Evolutionary conservation across 2,113 vertebrate genomes (phyloP), one percentile per base, ranked within the genome.

Genomic region (Progne subis): DNA sequence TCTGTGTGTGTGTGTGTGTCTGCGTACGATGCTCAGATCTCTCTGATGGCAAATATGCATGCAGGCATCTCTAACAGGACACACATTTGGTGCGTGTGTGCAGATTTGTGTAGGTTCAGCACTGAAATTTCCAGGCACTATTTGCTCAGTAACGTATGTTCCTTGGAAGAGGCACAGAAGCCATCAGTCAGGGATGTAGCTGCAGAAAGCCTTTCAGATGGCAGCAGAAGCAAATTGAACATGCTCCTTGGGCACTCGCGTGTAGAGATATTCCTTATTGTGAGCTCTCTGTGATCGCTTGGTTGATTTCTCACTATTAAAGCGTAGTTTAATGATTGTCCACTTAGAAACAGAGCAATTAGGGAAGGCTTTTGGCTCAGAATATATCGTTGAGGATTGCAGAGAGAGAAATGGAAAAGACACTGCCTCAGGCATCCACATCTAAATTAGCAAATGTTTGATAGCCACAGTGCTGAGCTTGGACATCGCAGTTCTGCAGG

Each of bases 111-210:
- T 85, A 57, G 88, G 76, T 95, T 97, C 76, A 31, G 26, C 0
- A 53, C 82, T 78, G 94, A 96, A 56, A 72, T 75, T 81, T 82
- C 69, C 88, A 95, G 92, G 90, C 95, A 95, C 60, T 94, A 93
- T 95, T 96, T 96, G 96, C 94, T 95, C 64, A 53, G 90, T 74
- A 96, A 96, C 93, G 80, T 97, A 96, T 93, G 96, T 95, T 96
- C 90, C 94, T 93, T 96, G 94, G 96, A 92, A 96, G 37, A 96
- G 86, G 80, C 91, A 31, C 90, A 92, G 94, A 93, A 96, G 93
- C 90, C 93, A 88, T 94, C 95, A 95, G 95, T 92, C 95, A 90
- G 76, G 4, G 19, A 34, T 28, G 88, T 4, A 77, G 90, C 90
- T 83, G 94, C 82, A 75, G 80, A 90, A 92, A 95, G 85, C 88